phyloP scores from a whole-genome alignment of 1,140 invertebrate species.

The Dendrolimus kikuchii region DNA sequence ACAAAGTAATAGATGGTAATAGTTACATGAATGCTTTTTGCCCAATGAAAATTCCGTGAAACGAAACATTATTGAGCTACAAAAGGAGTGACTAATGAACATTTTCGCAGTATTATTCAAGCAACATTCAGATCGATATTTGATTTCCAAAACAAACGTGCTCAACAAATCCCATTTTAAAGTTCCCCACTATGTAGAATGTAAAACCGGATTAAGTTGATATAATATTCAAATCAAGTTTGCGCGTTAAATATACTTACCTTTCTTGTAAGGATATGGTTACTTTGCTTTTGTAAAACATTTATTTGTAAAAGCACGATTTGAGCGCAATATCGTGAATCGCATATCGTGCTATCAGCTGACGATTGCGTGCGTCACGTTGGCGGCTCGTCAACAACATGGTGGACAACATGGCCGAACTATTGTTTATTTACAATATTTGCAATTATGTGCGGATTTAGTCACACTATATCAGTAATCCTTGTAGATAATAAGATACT shows the following conservation, averaged over 20 bases:
- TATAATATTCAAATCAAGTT: too few relatives aligned
- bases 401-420: slow-evolving; percentile 43
- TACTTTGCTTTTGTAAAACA: slow-evolving; percentile 1
- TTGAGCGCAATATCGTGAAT: slow-evolving; percentile 8
- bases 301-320: slow-evolving; percentile 20
- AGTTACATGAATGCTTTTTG: too few relatives aligned
- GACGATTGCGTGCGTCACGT: slow-evolving; percentile 42
- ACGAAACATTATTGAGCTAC: slow-evolving; percentile 1
- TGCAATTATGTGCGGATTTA: neutral
- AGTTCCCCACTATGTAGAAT: slow-evolving; percentile 11
- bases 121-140: slow-evolving; percentile 14
- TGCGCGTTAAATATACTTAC: too few relatives aligned
- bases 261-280: too few relatives aligned
- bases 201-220: slow-evolving; percentile 18
- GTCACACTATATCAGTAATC: neutral
- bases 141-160: slow-evolving; percentile 25
- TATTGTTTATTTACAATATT: slow-evolving; percentile 48
- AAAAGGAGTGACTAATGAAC: slow-evolving; percentile 14
- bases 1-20: too few relatives aligned
- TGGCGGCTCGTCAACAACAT: slow-evolving; percentile 46
- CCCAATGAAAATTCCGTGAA: neutral
- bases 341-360: slow-evolving; percentile 43
- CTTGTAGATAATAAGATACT: neutral
- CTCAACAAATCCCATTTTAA: slow-evolving; percentile 12
- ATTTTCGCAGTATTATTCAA: slow-evolving; percentile 14